Evolutionary conservation across 2,113 vertebrate species (phyloP).

Genomic region (Rhinoptilus africanus): DNA sequence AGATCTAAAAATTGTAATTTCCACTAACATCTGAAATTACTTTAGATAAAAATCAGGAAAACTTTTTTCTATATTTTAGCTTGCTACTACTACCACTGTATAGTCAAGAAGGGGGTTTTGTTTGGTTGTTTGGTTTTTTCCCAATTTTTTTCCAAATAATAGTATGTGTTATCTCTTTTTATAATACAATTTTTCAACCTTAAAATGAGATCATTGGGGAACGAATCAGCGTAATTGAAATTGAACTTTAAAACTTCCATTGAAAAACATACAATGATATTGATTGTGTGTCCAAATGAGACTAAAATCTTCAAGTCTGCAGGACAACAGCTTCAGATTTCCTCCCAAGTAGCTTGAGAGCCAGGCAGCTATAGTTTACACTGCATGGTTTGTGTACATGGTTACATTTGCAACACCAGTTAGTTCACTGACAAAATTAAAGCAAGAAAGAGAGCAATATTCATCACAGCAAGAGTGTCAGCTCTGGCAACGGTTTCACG

Average conservation of each 20-base stretch:
- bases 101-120: neutral
- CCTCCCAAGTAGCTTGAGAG: neutral
- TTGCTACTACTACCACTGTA: neutral
- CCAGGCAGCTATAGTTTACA: neutral
- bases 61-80: neutral
- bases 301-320: neutral
- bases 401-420: neutral
- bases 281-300: neutral
- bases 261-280: neutral
- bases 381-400: too few relatives aligned
- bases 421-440: neutral
- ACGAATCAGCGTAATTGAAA: neutral
- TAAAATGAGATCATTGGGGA: neutral
- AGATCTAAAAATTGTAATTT: neutral
- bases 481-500: neutral
- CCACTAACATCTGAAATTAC: neutral
- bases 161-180: too few relatives aligned
- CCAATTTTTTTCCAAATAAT: too few relatives aligned
- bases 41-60: fast-evolving
- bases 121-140: too few relatives aligned
- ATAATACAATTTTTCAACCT: neutral
- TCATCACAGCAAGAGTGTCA: neutral
- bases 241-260: neutral
- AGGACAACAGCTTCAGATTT: neutral
- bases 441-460: neutral